phyloP scores from a whole-genome alignment of 2,797 vertebrate genomes.

The Hypotaenidia okinawae region DNA sequence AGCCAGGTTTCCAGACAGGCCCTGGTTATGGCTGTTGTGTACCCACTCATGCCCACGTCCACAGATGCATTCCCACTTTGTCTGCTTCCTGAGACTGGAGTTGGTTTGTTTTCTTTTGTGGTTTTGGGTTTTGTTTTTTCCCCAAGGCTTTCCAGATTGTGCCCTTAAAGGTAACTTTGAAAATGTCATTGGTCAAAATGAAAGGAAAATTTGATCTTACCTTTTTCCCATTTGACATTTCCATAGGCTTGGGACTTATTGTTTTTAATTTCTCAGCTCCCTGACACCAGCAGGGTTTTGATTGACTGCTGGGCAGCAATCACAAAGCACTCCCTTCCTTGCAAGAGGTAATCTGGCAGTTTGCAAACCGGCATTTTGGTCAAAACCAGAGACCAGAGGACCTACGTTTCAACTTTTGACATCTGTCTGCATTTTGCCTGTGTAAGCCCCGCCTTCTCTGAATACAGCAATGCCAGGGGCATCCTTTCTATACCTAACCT shows the following conservation, averaged over 20 bases:
- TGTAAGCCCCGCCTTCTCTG: neutral
- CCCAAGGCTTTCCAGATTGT: neutral
- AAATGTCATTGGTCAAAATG: slow-evolving; percentile 59
- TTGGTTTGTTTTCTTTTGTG: neutral
- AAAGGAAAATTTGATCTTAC: slow-evolving; percentile 52
- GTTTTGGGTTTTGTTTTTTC: neutral
- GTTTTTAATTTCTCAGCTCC: slow-evolving; percentile 29
- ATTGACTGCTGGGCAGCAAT: neutral
- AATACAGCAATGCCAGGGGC: neutral
- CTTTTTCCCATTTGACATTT: slow-evolving; percentile 61
- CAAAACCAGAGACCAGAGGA: neutral
- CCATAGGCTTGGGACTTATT: neutral
- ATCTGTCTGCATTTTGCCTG: neutral
- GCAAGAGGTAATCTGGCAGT: neutral
- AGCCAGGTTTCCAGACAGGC: neutral
- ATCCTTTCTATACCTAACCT: neutral
- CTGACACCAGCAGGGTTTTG: neutral
- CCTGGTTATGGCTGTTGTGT: neutral
- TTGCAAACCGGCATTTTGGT: neutral
- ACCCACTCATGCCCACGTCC: neutral
- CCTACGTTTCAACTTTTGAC: neutral
- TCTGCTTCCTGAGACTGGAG: fast-evolving
- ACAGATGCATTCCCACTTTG: fast-evolving
- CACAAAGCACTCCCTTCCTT: neutral
- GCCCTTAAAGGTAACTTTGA: slow-evolving; percentile 39